A percentile compares a stretch with the other conserved stretches of the same genome.
Conservation (phyloP, 2,888 invertebrate genomes). For the Reticulitermes lucifugus region DNA sequence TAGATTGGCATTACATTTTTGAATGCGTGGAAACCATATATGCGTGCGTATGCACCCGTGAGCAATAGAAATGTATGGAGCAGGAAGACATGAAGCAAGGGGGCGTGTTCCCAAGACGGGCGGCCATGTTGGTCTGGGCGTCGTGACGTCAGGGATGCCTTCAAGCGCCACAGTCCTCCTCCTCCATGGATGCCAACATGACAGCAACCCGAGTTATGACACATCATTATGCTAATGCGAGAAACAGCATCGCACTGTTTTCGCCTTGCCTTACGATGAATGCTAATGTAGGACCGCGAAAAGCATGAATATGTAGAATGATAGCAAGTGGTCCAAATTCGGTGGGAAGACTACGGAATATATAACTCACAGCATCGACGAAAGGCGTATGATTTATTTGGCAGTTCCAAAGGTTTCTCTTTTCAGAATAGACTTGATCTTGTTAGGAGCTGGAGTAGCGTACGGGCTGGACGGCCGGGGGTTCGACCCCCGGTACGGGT, state of each 20-base stretch:
- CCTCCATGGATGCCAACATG: conserved; percentile 36
- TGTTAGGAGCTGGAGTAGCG: too few relatives aligned
- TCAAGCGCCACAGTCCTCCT: conserved; percentile 22
- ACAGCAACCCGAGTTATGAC: conserved; percentile 45
- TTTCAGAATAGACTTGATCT: too few relatives aligned
- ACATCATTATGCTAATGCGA: conserved; percentile 47
- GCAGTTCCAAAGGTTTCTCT: too few relatives aligned
- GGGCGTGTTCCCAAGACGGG: conserved; percentile 35
- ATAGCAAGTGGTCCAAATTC: background rate
- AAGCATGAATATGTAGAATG: background rate
- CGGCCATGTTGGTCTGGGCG: conserved; percentile 40
- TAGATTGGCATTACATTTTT: background rate
- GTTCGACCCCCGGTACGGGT: too few relatives aligned
- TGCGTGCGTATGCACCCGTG: background rate
- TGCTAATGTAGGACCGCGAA: background rate
- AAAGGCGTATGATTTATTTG: too few relatives aligned
- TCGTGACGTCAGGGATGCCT: conserved; percentile 39
- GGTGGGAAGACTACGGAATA: background rate
- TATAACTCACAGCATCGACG: background rate
- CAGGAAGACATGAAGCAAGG: conserved; percentile 1
- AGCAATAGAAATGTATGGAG: background rate
- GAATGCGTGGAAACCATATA: background rate
- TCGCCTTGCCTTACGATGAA: background rate
- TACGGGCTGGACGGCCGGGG: too few relatives aligned
- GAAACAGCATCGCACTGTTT: background rate